Base-by-base conservation (phyloP, 2,797 vertebrate genomes). In the Garrulus glandarius region DNA sequence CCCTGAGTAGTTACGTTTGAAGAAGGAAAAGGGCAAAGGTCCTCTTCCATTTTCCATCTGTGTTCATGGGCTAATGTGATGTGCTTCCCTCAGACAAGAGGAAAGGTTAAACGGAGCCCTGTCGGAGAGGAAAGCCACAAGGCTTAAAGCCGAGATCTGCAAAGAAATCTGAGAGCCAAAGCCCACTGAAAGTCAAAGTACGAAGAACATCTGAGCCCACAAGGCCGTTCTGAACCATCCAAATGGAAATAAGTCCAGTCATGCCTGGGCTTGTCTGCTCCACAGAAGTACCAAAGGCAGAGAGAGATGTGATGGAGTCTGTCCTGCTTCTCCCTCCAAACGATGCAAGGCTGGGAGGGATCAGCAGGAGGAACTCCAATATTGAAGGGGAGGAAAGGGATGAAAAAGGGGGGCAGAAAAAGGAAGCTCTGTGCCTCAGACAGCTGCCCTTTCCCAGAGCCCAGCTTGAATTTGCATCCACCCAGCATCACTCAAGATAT, bases 21-120 rank as follows among this genome's bases (percentile, higher is more conserved):
- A 55, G 92, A 82, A 57, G 89, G 77, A 39, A 97, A 95, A 98
- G 94, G 96, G 92, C 96, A 96, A 96, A 97, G 95, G 97, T 93
- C 95, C 93, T 61, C 87, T 97, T 97, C 97, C 91, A 77, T 96
- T 89, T 85, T 94, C 95, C 94, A 87, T 78, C 92, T 93, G 92
- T 18, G 41, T 82, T 89, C 88, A n/a, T 53, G 68, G 81, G 80
- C 74, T 96, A 94, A 97, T 44, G 91, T 52, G 84, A 93, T 52
- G 78, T 87, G 89, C 93, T 96, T 82, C 19, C 61, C 60, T 72
- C 92, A 96, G 95, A 97, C 81, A 93, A 74, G 96, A 98, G 89
- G 72, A 94, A 95, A 97, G 88, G 94, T 96, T 97, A 94, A 95
- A 88, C 2, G 4, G 84, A 89, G 76, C 85, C 80, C 79, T 3